A percentile compares a stretch with the other conserved stretches of the same genome.
These are phyloP conservation scores for Empis livida DNA, from an alignment of 2,888 invertebrate species.

Conservation along the genomic window DNA sequence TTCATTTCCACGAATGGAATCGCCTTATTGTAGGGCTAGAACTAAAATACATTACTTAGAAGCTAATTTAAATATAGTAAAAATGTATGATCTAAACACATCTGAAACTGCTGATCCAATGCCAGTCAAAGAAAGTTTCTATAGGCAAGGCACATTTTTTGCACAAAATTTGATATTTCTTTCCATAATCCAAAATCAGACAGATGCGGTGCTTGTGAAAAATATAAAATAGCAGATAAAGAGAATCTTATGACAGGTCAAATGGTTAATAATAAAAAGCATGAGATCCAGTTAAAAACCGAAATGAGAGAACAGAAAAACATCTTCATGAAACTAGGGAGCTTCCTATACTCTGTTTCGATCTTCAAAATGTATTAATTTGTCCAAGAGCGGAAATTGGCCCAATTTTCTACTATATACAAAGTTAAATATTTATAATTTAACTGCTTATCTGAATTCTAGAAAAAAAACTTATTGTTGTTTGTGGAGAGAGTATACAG, in stretches of 20 bases:
- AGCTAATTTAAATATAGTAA: background rate
- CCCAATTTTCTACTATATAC: conserved; percentile 1
- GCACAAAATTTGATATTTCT: conserved; percentile 4
- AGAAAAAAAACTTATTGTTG: conserved; percentile 6
- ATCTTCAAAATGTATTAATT: conserved; percentile 3
- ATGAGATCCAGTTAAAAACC: background rate
- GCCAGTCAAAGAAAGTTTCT: background rate
- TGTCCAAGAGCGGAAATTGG: conserved; percentile 3
- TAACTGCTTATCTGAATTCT: conserved; percentile 1
- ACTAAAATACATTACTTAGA: background rate
- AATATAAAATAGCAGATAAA: conserved; percentile 4
- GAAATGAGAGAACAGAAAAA: conserved; percentile 4
- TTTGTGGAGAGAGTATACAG: conserved; percentile 5
- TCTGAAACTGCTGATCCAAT: background rate
- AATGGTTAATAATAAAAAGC: background rate
- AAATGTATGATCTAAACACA: background rate
- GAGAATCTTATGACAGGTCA: conserved; percentile 1
- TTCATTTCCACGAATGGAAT: background rate
- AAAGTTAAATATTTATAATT: conserved; percentile 1
- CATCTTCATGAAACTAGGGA: conserved; percentile 2
- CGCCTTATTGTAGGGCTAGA: background rate
- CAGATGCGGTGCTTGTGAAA: conserved; percentile 6
- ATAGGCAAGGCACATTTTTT: conserved; percentile 1
- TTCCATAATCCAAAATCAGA: conserved; percentile 7
- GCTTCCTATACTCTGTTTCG: conserved; percentile 5